Base-by-base conservation (phyloP, 1,140 invertebrate genomes). In the Nomia melanderi region DNA sequence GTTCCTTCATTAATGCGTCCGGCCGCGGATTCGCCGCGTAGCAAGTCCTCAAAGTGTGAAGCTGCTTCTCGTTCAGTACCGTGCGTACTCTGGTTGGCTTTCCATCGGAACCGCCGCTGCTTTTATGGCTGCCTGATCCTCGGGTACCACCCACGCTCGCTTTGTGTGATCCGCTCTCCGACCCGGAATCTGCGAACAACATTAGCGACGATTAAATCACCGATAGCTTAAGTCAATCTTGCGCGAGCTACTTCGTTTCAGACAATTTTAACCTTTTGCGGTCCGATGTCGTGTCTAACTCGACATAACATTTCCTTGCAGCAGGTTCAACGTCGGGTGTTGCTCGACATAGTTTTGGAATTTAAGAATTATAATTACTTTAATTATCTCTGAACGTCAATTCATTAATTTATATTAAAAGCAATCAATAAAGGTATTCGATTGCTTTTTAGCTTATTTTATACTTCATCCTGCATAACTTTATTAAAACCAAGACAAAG, bases 1-100 rank as follows among this genome's bases (percentile, higher is more conserved):
- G 98, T 90, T 99, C 99, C 93, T 99, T 99, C 98, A 99, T 99
- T 33, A 99, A 94, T 12, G 98, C 98, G 93, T 99, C 99, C 12
- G 99, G 99, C 59, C 99, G 93, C 41, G 98, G 98, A 93, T 99
- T 99, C 47, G 98, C 98, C 56, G 96, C 97, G 93, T 99, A 99
- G 93, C 98, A 99, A 62, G 96, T 97, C 90, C 97, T 94, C 79
- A 99, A 93, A 2, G 98, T 99, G 92, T 99, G 98, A 81, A 99
- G 93, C 90, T 99, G 99, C 91, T 99, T 99, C 91, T 99, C 99
- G 91, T 99, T 99, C 6, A 99, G 95, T 1, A 99, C 99, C 1
- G 98, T 99, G 67, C 99, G 94, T 6, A 99, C 98, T 83, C 99
- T 93, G 5, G 99, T 99, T 0, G 98, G 98, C 90, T 99, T 99